Percentiles rank a stretch among this genome's conserved stretches.
Evolutionary conservation across 1,140 invertebrate species (phyloP).

Genomic region (Penaeus chinensis): DNA sequence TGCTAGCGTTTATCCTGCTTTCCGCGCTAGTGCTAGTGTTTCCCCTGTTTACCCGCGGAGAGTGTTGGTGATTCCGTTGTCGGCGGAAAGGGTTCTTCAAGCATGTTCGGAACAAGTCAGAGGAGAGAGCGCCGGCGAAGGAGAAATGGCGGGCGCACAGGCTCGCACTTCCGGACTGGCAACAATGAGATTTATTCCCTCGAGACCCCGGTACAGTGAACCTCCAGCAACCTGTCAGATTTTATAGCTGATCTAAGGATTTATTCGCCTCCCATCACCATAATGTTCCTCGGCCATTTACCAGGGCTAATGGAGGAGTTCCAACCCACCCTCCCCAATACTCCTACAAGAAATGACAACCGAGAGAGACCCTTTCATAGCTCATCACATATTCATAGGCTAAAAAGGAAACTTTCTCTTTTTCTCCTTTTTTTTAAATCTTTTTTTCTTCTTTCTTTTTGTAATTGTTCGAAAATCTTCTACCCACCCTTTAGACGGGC

Average conservation of each 20-base stretch:
- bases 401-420: neutral
- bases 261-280: constrained; percentile 7
- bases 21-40: neutral
- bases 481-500: neutral
- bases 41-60: neutral
- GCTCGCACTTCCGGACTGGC: neutral
- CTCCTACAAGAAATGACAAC: neutral
- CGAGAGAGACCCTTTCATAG: neutral
- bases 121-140: neutral
- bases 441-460: neutral
- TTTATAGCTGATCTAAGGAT: constrained; percentile 22
- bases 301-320: constrained; percentile 15
- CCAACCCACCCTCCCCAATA: neutral
- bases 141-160: neutral
- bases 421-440: neutral
- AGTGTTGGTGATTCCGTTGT: neutral
- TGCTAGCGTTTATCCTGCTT: neutral
- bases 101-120: too few relatives aligned
- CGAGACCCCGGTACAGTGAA: constrained; percentile 23
- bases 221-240: constrained; percentile 26
- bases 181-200: constrained; percentile 18
- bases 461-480: constrained; percentile 6
- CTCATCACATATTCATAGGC: constrained; percentile 15
- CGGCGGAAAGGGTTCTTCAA: neutral
- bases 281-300: constrained; percentile 21